phyloP scores from a whole-genome alignment of 2,113 vertebrate species.

The Entomyzon cyanotis region DNA sequence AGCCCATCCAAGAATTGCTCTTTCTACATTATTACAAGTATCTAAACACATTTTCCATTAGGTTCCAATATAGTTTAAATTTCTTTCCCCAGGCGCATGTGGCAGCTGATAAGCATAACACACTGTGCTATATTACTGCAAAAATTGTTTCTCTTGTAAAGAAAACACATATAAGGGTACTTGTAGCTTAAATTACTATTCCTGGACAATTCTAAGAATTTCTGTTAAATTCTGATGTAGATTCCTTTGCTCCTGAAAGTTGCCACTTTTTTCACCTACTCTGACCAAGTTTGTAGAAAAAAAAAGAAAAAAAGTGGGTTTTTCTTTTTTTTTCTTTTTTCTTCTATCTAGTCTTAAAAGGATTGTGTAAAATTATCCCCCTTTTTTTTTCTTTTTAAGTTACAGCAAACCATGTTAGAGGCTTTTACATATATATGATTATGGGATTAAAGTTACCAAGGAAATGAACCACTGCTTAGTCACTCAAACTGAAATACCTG shows the following conservation, averaged over 20 bases:
- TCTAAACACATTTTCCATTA: not conserved
- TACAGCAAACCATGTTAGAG: not conserved
- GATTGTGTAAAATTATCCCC: not conserved
- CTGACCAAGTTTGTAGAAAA: not conserved
- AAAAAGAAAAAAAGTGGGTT: not conserved
- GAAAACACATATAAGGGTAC: not conserved
- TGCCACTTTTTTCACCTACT: not conserved
- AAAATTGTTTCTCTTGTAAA: not conserved
- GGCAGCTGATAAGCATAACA: not conserved
- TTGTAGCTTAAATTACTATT: not conserved
- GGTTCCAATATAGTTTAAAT: not conserved
- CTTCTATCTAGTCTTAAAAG: not conserved
- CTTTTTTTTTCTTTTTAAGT: not conserved
- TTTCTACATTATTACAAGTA: not conserved
- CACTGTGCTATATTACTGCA: not conserved
- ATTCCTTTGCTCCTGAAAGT: not conserved
- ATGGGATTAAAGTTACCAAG: not conserved
- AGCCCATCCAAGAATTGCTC: not conserved
- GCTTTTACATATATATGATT: not conserved
- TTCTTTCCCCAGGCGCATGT: not conserved
- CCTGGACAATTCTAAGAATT: not conserved
- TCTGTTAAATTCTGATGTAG: not conserved
- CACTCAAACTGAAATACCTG: not conserved
- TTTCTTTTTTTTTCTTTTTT: rapidly evolving
- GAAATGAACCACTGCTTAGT: not conserved